These are phyloP conservation scores for Epizoanthus rinbou DNA, from an alignment of 92 coral and sea anemone species.

Conservation along the genomic window DNA sequence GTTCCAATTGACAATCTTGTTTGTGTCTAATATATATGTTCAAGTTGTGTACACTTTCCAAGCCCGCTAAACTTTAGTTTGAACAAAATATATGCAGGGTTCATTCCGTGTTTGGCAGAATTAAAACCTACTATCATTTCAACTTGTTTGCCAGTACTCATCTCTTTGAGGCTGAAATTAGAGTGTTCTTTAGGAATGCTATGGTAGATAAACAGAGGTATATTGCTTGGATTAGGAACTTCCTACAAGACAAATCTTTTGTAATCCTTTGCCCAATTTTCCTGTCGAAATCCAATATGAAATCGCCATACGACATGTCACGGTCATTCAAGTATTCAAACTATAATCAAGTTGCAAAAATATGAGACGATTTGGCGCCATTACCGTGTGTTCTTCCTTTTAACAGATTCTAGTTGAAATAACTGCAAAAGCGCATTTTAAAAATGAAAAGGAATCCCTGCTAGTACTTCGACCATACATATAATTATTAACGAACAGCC, in stretches of 20 bases:
- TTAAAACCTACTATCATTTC: not conserved
- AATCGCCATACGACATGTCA: not conserved
- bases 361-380: not conserved
- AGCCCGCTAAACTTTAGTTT: slow-evolving; percentile 5
- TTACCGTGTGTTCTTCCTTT: slow-evolving; percentile 1
- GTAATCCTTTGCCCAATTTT: slow-evolving; percentile 63
- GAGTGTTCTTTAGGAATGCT: slow-evolving; percentile 26
- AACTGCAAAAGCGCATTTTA: not conserved
- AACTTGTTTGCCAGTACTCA: not conserved
- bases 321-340: slow-evolving; percentile 16
- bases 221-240: slow-evolving; percentile 39
- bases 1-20: not conserved
- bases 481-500: not conserved
- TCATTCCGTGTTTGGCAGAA: not conserved
- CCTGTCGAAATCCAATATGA: slow-evolving; percentile 57
- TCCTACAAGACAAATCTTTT: slow-evolving; percentile 48
- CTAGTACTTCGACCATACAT: not conserved
- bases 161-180: not conserved
- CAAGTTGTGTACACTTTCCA: slow-evolving; percentile 6
- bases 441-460: not conserved
- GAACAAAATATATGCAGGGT: not conserved
- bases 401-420: not conserved
- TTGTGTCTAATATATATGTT: not conserved
- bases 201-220: not conserved
- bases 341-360: not conserved